Conservation (phyloP, 2,797 vertebrate species). For the Poeciliopsis turneri region DNA sequence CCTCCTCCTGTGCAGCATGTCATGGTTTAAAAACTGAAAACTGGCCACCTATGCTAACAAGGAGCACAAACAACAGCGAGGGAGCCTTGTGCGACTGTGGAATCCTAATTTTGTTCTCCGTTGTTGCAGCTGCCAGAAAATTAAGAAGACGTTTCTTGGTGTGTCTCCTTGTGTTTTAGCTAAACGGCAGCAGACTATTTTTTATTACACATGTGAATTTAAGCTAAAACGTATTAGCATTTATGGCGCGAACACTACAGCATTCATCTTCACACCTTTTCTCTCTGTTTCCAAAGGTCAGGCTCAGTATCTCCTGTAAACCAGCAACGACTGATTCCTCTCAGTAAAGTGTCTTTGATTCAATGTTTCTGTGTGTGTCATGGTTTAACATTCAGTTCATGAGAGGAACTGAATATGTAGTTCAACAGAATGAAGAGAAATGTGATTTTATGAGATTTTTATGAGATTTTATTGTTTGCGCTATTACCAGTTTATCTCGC, state of each 20-base stretch:
- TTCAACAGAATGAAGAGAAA: not conserved
- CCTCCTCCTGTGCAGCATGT: constrained; percentile 8
- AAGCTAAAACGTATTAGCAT: constrained; percentile 71
- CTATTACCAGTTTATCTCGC: not conserved
- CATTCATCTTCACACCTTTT: constrained; percentile 44
- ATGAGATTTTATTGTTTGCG: not conserved
- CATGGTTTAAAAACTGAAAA: constrained; percentile 24
- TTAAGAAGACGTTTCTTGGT: constrained; percentile 41
- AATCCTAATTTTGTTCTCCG: constrained; percentile 65
- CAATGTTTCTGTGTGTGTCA: not conserved
- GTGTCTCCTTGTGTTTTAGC: constrained; percentile 7
- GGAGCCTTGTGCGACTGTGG: constrained; percentile 55
- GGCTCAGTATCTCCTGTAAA: constrained; percentile 33
- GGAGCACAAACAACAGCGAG: constrained; percentile 30
- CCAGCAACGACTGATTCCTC: constrained; percentile 8
- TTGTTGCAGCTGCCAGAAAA: constrained; percentile 52
- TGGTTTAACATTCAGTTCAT: not conserved
- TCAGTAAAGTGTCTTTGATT: not conserved
- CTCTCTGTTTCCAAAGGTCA: constrained; percentile 25
- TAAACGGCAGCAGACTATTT: constrained; percentile 29
- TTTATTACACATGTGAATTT: constrained; percentile 40
- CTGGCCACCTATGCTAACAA: constrained; percentile 31
- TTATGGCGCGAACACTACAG: constrained; percentile 46
- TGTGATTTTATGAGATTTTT: not conserved
- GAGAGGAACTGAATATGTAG: not conserved